Evolutionary conservation across 2,888 invertebrate species (phyloP), one percentile per base, ranked within the genome.

Genomic region (Liopterus haemorrhoidalis): DNA sequence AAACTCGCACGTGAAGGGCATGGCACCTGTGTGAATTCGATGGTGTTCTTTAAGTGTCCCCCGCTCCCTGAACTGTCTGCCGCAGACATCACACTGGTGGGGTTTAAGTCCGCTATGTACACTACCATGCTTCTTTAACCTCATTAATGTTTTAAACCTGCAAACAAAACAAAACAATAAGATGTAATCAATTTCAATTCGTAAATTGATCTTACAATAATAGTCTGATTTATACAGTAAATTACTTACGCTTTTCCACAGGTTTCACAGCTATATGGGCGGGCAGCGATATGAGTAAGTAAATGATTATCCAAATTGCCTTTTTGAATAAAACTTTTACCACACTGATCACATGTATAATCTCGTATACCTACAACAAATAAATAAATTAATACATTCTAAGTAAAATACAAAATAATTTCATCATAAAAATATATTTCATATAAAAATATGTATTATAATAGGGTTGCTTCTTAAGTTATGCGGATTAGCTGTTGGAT

Each of bases 1-100:
- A 61, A 78, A 82, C 58, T 81, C 80, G 54, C 87, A 86, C 2
- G 79, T 73, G 54, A 81, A 82, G 1, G 87, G 86, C 82, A 84
- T 82, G 1, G 79, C 80, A 5, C 85, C 86, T 0, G 85, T 85
- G 53, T 86, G 86, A 9, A 84, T 81, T 20, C 85, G 75, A 58
- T 79, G 78, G 59, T 86, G 86, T 11, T 85, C 81, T 36, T 80
- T 76, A 40, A 86, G 65, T 12, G 85, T 83, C 27, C 83, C 81
- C 40, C 81, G 76, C 49, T 85, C 76, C 6, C 85, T 69, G 57
- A 81, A 81, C 37, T 72, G 71, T 51, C 75, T 65, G 1, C 76
- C 76, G 54, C 80, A 80, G 21, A 74, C 72, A 41, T 75, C 73
- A 54, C 79, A 79, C 55, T 74, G 72, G 58, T 76, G 76, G 1